A percentile compares a stretch with the other conserved stretches of the same genome.
These are phyloP conservation scores for Spodoptera exigua DNA, from an alignment of 2,888 invertebrate species.

Conservation along the genomic window DNA sequence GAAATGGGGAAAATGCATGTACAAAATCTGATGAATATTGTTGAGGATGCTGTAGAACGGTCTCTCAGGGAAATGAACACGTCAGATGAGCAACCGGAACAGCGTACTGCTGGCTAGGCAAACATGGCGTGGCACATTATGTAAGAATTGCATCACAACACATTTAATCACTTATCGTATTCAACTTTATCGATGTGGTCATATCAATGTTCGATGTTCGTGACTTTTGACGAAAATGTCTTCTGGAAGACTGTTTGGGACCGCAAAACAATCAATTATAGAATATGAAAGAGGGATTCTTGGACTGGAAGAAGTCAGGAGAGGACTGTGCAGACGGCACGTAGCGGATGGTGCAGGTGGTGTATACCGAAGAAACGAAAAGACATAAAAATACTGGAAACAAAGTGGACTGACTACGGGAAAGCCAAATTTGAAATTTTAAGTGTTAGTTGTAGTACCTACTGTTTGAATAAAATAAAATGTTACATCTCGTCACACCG, in stretches of 20 bases:
- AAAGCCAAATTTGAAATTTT: conserved; percentile 34
- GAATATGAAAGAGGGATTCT: conserved; percentile 16
- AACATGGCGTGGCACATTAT: no score
- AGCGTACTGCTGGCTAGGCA: conserved; percentile 33
- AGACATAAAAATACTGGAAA: conserved; percentile 24
- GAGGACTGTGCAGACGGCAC: not conserved
- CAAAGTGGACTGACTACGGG: conserved; percentile 37
- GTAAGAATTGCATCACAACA: no score
- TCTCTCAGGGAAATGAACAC: conserved; percentile 38
- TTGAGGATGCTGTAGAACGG: conserved; percentile 44
- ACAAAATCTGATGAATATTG: conserved; percentile 48
- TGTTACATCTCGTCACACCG: conserved; percentile 8
- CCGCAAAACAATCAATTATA: conserved; percentile 15
- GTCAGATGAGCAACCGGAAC: conserved; percentile 23
- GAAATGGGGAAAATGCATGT: conserved; percentile 49
- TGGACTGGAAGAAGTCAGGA: conserved; percentile 26
- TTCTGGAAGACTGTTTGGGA: conserved; percentile 12
- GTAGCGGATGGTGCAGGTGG: conserved; percentile 2
- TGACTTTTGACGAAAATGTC: conserved; percentile 15
- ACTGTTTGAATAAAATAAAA: conserved; percentile 31
- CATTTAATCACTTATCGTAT: conserved; percentile 21
- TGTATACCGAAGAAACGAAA: not conserved
- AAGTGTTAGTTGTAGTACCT: conserved; percentile 27
- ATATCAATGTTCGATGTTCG: conserved; percentile 41
- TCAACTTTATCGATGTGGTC: conserved; percentile 41